These are phyloP conservation scores for Menura novaehollandiae DNA, from an alignment of 2,113 vertebrate species.

Conservation along the genomic window DNA sequence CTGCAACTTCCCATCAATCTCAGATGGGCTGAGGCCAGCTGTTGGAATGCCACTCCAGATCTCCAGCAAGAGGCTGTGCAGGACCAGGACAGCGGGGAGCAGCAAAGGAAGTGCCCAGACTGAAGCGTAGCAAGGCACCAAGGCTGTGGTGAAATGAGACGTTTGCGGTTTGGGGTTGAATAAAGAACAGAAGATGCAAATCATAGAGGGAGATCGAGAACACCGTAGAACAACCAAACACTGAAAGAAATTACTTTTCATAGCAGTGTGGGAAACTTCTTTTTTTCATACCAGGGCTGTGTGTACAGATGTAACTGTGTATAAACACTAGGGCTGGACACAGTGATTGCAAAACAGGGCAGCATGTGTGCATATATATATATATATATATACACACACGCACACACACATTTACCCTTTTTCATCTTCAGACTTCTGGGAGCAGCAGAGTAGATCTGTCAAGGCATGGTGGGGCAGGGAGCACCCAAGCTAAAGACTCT, in stretches of 20 bases:
- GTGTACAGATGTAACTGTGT: not conserved
- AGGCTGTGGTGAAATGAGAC: not conserved
- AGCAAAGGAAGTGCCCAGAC: not conserved
- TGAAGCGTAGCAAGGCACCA: not conserved
- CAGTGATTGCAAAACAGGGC: not conserved
- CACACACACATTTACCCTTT: not conserved
- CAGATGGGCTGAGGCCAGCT: not conserved
- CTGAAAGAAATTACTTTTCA: not conserved
- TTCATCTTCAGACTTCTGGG: not conserved
- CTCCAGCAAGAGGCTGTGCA: not conserved
- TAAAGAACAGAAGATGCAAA: not conserved
- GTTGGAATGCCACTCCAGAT: not conserved
- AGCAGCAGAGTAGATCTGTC: not conserved
- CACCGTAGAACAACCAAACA: not conserved
- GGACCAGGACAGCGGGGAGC: not conserved
- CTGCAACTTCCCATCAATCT: not conserved
- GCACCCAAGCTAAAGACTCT: not conserved
- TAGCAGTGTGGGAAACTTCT: not conserved
- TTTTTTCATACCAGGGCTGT: not conserved
- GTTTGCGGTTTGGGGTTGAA: not conserved
- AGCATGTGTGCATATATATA: rapidly evolving
- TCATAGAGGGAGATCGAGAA: not conserved
- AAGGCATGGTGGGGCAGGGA: not conserved
- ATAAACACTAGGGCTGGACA: not conserved
- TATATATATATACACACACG: not conserved